phyloP scores from a whole-genome alignment of 2,113 vertebrate genomes.

The Hemichromis elongatus region DNA sequence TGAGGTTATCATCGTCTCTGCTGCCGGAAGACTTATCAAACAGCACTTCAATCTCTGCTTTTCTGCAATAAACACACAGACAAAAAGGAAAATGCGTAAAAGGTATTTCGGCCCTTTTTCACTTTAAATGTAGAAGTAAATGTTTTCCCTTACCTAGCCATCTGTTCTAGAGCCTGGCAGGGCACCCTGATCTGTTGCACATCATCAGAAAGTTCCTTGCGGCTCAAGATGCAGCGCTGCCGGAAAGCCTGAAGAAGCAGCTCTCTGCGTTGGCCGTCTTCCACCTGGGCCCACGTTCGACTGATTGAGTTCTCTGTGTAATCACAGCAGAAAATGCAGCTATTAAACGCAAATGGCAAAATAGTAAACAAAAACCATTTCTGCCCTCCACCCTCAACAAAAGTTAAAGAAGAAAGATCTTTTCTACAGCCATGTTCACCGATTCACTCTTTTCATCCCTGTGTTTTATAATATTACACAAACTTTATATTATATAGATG shows the following conservation, averaged over 20 bases:
- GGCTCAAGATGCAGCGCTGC: conserved; percentile 33
- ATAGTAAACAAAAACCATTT: neutral
- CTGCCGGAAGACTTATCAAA: conserved; percentile 48
- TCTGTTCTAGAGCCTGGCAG: conserved; percentile 53
- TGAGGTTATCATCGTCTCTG: conserved; percentile 3
- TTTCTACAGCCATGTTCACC: neutral
- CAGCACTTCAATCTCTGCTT: conserved; percentile 65
- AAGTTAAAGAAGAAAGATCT: neutral
- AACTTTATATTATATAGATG: too few relatives aligned
- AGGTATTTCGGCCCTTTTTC: neutral
- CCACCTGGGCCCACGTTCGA: conserved; percentile 42
- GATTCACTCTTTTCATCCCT: neutral
- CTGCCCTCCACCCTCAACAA: neutral
- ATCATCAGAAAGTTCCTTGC: conserved; percentile 43
- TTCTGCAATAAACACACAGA: conserved; percentile 51
- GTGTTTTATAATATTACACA: too few relatives aligned
- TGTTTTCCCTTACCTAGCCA: conserved; percentile 46
- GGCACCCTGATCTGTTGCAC: conserved; percentile 34
- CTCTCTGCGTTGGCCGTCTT: conserved; percentile 52
- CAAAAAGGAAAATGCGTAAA: neutral
- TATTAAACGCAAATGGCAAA: neutral
- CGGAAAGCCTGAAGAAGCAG: conserved; percentile 68
- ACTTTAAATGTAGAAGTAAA: neutral
- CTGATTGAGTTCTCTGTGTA: conserved; percentile 57
- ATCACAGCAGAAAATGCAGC: neutral